These are phyloP conservation scores for Drosophila bifasciata DNA, from an alignment of 1,140 invertebrate genomes.

Conservation along the genomic window DNA sequence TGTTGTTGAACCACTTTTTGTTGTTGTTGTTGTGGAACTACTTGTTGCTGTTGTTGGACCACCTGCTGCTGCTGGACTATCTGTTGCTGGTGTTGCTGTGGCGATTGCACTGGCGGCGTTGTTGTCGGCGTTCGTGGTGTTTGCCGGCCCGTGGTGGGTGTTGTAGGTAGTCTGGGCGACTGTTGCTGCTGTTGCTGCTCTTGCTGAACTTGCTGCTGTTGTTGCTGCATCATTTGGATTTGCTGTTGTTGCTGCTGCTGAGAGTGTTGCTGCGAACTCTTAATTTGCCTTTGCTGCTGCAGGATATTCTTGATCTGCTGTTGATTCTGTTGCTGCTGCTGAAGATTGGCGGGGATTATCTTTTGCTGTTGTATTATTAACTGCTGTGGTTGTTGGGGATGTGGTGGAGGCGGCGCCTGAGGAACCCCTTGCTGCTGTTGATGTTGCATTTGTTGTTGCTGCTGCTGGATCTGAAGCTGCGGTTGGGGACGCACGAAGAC, in stretches of 20 bases:
- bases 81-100: conserved; percentile 62
- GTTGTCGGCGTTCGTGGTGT: conserved; percentile 71
- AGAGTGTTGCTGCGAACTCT: conserved; percentile 47
- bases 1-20: conserved; percentile 58
- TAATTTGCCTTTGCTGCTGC: conserved; percentile 68
- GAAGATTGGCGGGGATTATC: conserved; percentile 60
- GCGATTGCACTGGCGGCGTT: conserved; percentile 70
- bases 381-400: conserved; percentile 59
- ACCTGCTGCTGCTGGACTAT: conserved; percentile 42
- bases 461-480: conserved; percentile 22
- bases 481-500: conserved; percentile 68
- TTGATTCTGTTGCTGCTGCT: conserved; percentile 63
- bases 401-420: conserved; percentile 43
- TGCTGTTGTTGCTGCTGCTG: conserved; percentile 31
- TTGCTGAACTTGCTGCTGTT: conserved; percentile 5
- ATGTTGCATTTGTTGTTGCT: conserved; percentile 42
- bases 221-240: conserved; percentile 14
- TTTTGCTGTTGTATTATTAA: conserved; percentile 71
- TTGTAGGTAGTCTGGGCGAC: conserved; percentile 51
- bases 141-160: conserved; percentile 70
- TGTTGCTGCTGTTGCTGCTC: conserved; percentile 64
- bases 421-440: conserved; percentile 35
- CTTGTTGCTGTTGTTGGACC: conserved; percentile 46
- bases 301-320: conserved; percentile 72
- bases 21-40: conserved; percentile 39